Evolutionary conservation across 2,888 invertebrate species (phyloP), one percentile per base, ranked within the genome.

Genomic region (Neuroscelio doddi): DNA sequence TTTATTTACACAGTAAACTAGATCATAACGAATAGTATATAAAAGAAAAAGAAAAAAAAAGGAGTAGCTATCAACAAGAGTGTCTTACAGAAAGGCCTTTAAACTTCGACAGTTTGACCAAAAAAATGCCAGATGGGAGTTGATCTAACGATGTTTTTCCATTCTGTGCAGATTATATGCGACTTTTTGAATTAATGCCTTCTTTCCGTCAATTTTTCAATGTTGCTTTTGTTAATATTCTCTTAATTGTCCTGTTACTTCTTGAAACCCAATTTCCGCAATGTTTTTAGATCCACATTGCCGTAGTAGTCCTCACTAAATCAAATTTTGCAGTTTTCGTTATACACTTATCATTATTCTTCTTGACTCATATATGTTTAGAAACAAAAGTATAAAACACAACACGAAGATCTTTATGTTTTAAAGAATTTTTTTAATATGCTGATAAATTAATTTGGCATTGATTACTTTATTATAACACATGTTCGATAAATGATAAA

Each of bases 301-400:
- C 95, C 95, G 85, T 95, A 95, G 88, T 95, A 95, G 87, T 95
- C 95, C 88, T 95, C 94, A 86, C 95, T 95, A 70, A 65, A 73
- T 69, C 72, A 67, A 64, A 62, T 44, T 34, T 58, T 44, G 50
- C 9, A 59, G 49, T 52, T 14, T 17, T n/a, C 30, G 39, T 57
- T 47, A 57, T 36, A 39, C 46, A 14, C 14, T 8, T 30, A 21
- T 12, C 10, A 12, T 10, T 21, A 21, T 15, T 41, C 9, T 41
- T 42, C 27, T 12, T 26, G 5, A 14, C 24, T 10, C 24, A 8
- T n/a, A 39, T 16, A n/a, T 15, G 3, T 5, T 3, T 21, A 21
- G 2, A 21, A 2, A 21, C 21, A 21, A 21, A 21, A 5, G 2
- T 21, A 21, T 2, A 21, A 21, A 21, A 21, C 21, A 21, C 3